Evolutionary conservation across 2,113 vertebrate species (phyloP).

Genomic region (Desmodus rotundus): DNA sequence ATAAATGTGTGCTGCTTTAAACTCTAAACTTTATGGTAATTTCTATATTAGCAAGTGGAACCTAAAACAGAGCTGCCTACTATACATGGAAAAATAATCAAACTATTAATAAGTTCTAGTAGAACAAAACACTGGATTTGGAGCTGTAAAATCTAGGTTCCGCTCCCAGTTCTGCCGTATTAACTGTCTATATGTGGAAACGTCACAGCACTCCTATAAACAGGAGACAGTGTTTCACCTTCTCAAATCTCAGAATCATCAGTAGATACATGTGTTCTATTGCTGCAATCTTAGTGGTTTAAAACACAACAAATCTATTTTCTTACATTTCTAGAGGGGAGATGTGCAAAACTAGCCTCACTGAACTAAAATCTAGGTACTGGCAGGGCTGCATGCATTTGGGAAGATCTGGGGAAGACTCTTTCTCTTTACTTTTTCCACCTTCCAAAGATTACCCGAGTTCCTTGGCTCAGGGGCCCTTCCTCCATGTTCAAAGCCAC

Average conservation of each 20-base stretch:
- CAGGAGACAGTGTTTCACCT: not conserved
- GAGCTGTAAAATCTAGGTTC: not conserved
- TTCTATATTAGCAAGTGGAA: not conserved
- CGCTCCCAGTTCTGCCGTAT: not conserved
- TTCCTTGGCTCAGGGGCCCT: not conserved
- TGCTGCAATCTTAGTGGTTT: not conserved
- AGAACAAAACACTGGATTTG: not conserved
- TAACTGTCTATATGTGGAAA: not conserved
- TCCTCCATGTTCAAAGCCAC: not conserved
- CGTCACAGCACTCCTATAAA: not conserved
- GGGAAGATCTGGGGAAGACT: not conserved
- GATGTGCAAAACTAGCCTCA: not conserved
- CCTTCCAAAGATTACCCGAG: not conserved
- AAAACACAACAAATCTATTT: not conserved
- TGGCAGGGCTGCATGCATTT: not conserved
- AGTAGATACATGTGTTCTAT: not conserved
- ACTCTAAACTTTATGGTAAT: not conserved
- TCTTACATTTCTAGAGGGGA: not conserved
- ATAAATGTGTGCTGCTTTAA: no score
- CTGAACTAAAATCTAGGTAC: not conserved
- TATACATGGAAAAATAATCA: not conserved
- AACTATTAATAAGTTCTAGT: not conserved
- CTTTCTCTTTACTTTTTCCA: not conserved
- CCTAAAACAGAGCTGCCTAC: not conserved
- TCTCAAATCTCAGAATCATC: not conserved